Conservation (phyloP, 2,113 vertebrate species). For the Rattus rattus region DNA sequence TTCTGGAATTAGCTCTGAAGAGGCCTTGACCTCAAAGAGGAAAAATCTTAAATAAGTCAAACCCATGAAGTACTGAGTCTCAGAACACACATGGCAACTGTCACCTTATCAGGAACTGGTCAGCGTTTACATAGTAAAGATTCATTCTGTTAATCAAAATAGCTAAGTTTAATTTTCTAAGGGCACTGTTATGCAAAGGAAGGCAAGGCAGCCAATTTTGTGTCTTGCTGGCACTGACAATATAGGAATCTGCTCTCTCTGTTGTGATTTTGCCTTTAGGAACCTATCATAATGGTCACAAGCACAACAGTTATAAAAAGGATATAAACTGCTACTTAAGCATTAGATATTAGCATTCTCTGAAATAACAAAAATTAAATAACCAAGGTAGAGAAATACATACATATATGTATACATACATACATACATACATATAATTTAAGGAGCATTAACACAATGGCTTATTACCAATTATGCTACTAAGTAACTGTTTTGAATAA, state of each 20-base stretch:
- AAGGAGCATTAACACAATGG: background rate
- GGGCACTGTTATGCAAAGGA: background rate
- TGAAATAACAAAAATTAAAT: conserved; percentile 47
- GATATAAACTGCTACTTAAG: background rate
- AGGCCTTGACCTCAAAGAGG: background rate
- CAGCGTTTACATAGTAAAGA: background rate
- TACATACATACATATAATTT: background rate
- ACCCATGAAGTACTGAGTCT: background rate
- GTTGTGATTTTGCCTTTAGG: background rate
- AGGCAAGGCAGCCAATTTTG: background rate
- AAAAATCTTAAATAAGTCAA: background rate
- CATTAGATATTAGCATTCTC: background rate
- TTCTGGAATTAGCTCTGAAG: background rate
- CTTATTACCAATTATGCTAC: conserved; percentile 10
- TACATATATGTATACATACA: too few relatives aligned
- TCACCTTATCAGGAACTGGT: background rate
- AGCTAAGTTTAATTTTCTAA: background rate
- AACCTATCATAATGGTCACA: background rate
- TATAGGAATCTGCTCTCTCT: background rate
- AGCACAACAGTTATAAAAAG: background rate
- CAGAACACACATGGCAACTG: background rate
- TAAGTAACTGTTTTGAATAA: background rate
- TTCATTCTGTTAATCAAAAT: conserved; percentile 1
- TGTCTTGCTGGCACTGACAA: background rate
- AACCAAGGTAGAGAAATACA: background rate